Base-by-base conservation (phyloP, 35 echinoderm and acorn worm genomes). In the Heliocidaris tuberculata region DNA sequence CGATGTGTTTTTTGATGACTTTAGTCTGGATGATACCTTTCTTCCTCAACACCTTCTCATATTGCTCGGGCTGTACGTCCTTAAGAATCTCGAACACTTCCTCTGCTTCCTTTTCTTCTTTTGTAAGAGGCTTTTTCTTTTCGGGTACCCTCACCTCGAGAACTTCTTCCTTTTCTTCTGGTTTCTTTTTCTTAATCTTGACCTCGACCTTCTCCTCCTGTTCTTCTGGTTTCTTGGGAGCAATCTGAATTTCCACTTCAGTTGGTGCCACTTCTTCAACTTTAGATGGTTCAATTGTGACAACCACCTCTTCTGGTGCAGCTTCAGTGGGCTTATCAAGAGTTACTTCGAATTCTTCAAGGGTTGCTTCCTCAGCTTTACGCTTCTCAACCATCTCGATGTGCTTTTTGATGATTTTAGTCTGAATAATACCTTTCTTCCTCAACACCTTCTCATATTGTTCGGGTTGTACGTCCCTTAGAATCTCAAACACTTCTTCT, bases 41-140 rank as follows among this genome's bases (percentile, higher is more conserved):
- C 30, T 90, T 95, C 35, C 94, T 95, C 7, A 97, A 88, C 85
- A 97, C 59, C 59, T 95, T 97, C 31, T 95, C 96, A 49, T 97
- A 97, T n/a, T 95, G 31, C 42, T 90, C 60, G 24, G 96, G 96
- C 60, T 97, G 65, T 16, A 70, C 95, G 48, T 97, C 93, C 71
- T 97, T 97, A 3, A 97, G 47, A 93, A 97, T 86, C 35, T 97
- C 96, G 70, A 95, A 95, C 29, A 97, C 59, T 85, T 97, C 95
- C 93, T 95, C 94, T 65, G 95, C 96, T 59, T 93, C 91, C 48
- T 86, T 95, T 31, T 96, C 96, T 87, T 95, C 97, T 13, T 94
- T 93, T 35, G 91, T 93, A 16, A 93, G 24, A 48, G 91, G 91
- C 47, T 48, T 32, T 59, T 93, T 93, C 91, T 93, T 93, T 59